phyloP scores from a whole-genome alignment of 1,140 invertebrate genomes.

The Pteromalus puparum region DNA sequence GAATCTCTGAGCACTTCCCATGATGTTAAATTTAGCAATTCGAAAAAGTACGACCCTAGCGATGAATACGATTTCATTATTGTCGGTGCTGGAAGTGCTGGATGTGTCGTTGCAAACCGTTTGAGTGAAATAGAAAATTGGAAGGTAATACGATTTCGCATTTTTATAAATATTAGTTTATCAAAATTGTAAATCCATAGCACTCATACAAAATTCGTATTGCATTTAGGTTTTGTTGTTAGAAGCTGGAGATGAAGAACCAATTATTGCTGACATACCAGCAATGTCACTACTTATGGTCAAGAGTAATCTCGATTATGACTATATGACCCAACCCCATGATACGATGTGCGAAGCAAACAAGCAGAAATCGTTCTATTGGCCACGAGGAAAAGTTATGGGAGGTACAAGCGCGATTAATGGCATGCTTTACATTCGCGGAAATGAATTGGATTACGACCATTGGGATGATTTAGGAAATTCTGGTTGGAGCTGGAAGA shows the following conservation, averaged over 20 bases:
- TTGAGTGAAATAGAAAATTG: slow-evolving; percentile 88
- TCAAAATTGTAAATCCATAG: no score
- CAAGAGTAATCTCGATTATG: background rate
- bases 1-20: background rate
- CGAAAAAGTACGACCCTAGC: background rate
- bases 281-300: background rate
- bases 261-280: background rate
- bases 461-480: slow-evolving; percentile 15
- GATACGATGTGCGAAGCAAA: background rate
- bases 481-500: slow-evolving; percentile 2
- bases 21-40: background rate
- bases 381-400: slow-evolving; percentile 26
- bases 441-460: slow-evolving; percentile 7
- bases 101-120: slow-evolving; percentile 92
- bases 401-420: slow-evolving; percentile 7
- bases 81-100: slow-evolving; percentile 92
- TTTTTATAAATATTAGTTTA: no score
- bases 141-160: slow-evolving; percentile 78
- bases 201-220: background rate
- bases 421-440: slow-evolving; percentile 10
- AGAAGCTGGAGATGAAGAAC: slow-evolving; percentile 19
- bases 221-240: slow-evolving; percentile 9
- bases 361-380: background rate
- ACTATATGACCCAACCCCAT: background rate
- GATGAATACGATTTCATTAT: slow-evolving; percentile 85